phyloP scores from a whole-genome alignment of 30 jellyfish, hydroid and myxozoan genomes.

The Mastigias papua region DNA sequence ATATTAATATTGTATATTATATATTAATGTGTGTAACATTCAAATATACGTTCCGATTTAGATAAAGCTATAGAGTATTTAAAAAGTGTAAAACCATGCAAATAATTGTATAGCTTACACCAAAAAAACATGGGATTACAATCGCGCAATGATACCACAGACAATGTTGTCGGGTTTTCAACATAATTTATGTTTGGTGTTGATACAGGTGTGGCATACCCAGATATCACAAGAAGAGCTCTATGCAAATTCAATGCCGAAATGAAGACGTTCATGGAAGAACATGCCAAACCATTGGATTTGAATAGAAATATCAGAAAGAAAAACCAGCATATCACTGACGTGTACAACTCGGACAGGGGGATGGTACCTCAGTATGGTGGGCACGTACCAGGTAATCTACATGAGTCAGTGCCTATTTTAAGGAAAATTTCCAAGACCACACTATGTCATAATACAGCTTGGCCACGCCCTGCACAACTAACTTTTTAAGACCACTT shows the following conservation, averaged over 20 bases:
- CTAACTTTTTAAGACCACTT: too few species aligned
- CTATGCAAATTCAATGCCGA: conserved; percentile 75
- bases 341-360: conserved; percentile 71
- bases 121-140: background rate
- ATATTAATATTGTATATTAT: too few species aligned
- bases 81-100: background rate
- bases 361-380: conserved; percentile 97
- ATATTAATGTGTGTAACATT: too few species aligned
- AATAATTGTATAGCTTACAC: background rate
- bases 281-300: conserved; percentile 64
- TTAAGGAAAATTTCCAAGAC: too few species aligned
- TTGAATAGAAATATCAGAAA: conserved; percentile 69
- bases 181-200: background rate
- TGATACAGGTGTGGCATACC: conserved; percentile 82
- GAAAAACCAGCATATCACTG: too few species aligned
- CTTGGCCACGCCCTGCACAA: too few species aligned
- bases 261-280: conserved; percentile 20
- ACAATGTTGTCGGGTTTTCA: background rate
- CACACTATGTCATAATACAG: too few species aligned
- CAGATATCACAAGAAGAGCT: conserved; percentile 86
- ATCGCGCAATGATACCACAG: background rate
- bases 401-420: background rate
- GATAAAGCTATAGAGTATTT: background rate
- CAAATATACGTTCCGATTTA: too few species aligned
- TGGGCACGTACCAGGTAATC: conserved; percentile 93